phyloP scores from a whole-genome alignment of 2,113 vertebrate species.

The Catagonus wagneri region DNA sequence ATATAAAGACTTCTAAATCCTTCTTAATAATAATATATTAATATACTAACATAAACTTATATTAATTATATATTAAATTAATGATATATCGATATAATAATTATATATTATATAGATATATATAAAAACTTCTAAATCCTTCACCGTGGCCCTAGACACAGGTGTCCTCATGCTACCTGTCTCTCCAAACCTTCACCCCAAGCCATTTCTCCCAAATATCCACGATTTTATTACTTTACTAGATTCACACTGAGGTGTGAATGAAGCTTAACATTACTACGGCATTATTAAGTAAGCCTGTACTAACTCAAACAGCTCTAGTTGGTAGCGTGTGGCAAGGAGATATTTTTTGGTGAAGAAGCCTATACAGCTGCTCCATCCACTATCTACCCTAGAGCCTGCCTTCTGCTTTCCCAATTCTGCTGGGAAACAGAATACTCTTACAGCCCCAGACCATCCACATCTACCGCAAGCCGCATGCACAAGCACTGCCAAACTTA shows the following conservation, averaged over 20 bases:
- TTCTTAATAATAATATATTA: too few relatives aligned
- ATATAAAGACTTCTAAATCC: too few relatives aligned
- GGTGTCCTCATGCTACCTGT: rapidly evolving
- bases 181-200: conserved; percentile 9
- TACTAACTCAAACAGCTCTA: neutral
- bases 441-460: rapidly evolving
- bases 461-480: neutral
- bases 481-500: neutral
- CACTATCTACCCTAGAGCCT: too few relatives aligned
- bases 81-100: too few relatives aligned
- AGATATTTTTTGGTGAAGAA: neutral
- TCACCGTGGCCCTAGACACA: neutral
- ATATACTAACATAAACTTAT: too few relatives aligned
- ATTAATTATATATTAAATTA: too few relatives aligned
- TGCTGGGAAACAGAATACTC: neutral
- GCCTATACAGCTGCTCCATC: neutral
- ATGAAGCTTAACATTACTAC: neutral
- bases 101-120: too few relatives aligned
- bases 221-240: neutral
- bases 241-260: neutral
- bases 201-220: neutral
- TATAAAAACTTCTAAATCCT: neutral
- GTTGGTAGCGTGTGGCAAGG: neutral
- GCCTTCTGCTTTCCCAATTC: neutral
- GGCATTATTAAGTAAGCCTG: neutral